Base-by-base conservation (phyloP, 2,797 vertebrate species). In the Linurgus olivaceus region DNA sequence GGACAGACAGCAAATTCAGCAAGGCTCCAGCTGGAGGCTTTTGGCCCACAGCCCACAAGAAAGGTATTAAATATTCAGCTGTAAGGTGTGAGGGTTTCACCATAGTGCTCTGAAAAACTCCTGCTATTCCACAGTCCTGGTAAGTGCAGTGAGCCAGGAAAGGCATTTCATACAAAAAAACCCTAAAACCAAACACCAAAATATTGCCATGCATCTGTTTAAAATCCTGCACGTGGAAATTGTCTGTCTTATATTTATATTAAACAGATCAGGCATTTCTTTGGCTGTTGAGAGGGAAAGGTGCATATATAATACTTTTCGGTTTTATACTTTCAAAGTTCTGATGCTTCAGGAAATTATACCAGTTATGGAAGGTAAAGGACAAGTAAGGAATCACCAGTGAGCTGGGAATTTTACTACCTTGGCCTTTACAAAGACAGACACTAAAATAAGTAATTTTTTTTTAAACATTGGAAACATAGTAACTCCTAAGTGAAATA, bases 381-480 rank as follows among this genome's bases (percentile, higher is more conserved):
- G 35, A 51, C 29, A 63, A 92, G 55, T 51, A 65, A 90, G 28
- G 33, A 90, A 86, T 33, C 13, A 61, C 5, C 25, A 68, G 10
- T 1, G 1, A 35, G 25, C 33, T 82, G 18, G 17, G 54, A 82
- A 79, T 79, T 87, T 93, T 94, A 85, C 26, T 81, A 38, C 44
- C 5, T 61, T 75, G 58, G 21, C 81, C 63, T 91, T 89, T 91
- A 65, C 54, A 52, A 91, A 91, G 62, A 57, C 17, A 67, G 82
- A 78, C 75, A 33, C 57, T 65, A 17, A 88, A 40, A 75, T 52
- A 59, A 76, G 29, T 10, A 45, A 17, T 13, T 67, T 8, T 45
- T 50, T 80, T 79, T 74, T 20, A 9, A 44, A 24, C 25, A 67
- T 2, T 59, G 31, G 42, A 87, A 61, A 65, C 1, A 11, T 14